Percentiles rank a stretch among this genome's conserved stretches.
Conservation (phyloP, 2,113 vertebrate species). For the Oceanites oceanicus region DNA sequence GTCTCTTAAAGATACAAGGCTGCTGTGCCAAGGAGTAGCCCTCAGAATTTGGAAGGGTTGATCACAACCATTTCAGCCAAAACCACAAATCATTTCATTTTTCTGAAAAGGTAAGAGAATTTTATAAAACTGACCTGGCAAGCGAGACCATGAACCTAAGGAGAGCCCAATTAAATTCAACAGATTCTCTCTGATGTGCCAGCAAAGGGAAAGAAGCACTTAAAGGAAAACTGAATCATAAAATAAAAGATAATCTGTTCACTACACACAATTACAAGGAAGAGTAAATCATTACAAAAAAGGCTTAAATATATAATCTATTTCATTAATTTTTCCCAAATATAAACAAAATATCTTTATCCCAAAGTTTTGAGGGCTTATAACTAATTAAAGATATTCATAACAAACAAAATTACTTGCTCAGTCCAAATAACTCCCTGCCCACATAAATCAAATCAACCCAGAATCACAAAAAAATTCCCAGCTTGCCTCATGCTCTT, state of each 20-base stretch:
- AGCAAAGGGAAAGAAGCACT: conserved; percentile 29
- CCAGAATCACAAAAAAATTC: conserved; percentile 39
- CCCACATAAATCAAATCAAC: conserved; percentile 63
- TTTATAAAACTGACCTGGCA: conserved; percentile 40
- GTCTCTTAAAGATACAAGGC: background rate
- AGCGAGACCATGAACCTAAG: conserved; percentile 18
- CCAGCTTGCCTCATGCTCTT: conserved; percentile 47
- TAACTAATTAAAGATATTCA: conserved; percentile 52
- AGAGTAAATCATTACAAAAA: conserved; percentile 44
- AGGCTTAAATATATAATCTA: conserved; percentile 25
- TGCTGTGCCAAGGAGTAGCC: background rate
- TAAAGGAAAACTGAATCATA: conserved; percentile 53
- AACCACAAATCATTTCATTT: background rate
- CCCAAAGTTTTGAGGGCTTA: conserved; percentile 18
- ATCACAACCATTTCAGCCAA: background rate
- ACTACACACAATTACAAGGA: conserved; percentile 43
- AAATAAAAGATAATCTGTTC: conserved; percentile 55
- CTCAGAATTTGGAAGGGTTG: background rate
- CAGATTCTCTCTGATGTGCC: conserved; percentile 54
- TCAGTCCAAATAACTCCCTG: conserved; percentile 52
- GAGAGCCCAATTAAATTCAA: conserved; percentile 53
- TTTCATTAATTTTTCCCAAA: conserved; percentile 23
- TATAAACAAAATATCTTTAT: conserved; percentile 43
- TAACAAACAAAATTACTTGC: conserved; percentile 52
- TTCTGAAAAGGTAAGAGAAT: conserved; percentile 28